Conservation (phyloP, 2,888 invertebrate species). For the Nomada lathburiana region DNA sequence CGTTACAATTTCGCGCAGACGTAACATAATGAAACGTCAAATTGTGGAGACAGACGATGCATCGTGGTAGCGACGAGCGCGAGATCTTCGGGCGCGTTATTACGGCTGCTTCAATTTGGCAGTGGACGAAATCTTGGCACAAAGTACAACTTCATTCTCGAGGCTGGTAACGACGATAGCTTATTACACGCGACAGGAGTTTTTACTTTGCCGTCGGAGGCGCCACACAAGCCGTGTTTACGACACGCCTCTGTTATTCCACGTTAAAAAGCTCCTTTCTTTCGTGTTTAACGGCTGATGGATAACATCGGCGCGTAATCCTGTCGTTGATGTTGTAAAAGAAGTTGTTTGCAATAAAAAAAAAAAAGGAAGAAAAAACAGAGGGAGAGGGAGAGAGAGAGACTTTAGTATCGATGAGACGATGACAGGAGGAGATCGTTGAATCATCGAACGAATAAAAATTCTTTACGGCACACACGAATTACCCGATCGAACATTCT, state of each 20-base stretch:
- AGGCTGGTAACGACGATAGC: constrained; percentile 27
- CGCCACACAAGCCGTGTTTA: constrained; percentile 39
- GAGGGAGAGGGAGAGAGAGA: not conserved
- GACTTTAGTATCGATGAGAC: not conserved
- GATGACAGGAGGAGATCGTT: not conserved
- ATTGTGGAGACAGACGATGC: not conserved
- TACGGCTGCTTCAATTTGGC: constrained; percentile 50
- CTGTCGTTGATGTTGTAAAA: constrained; percentile 6
- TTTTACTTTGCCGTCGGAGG: constrained; percentile 31
- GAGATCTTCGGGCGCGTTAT: constrained; percentile 41
- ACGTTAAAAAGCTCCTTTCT: not conserved
- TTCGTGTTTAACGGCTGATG: constrained; percentile 10
- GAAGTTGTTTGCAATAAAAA: not conserved
- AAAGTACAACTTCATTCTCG: constrained; percentile 54
- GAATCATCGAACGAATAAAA: constrained; percentile 14
- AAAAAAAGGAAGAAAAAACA: not conserved
- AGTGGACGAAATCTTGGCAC: constrained; percentile 52
- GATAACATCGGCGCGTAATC: constrained; percentile 9
- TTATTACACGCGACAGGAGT: constrained; percentile 30
- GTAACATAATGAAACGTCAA: not conserved
- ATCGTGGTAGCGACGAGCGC: constrained; percentile 11
- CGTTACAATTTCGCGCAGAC: not conserved
- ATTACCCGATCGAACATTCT: constrained; percentile 6
- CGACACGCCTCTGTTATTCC: constrained; percentile 20
- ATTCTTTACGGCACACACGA: not conserved